Conservation (phyloP, 1,140 invertebrate species). For the Thereuonema tuberculata region DNA sequence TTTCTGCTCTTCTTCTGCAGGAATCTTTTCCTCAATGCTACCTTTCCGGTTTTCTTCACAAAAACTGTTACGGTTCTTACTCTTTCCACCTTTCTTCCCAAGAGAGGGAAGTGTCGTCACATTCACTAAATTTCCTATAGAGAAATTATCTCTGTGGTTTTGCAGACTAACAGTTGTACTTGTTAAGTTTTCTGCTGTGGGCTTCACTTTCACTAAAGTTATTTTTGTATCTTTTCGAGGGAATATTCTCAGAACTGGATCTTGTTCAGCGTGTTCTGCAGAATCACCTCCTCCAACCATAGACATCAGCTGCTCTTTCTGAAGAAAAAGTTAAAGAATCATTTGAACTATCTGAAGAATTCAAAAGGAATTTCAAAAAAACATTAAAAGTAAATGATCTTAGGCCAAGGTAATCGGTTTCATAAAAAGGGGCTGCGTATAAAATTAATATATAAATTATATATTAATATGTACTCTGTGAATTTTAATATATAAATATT, state of each 20-base stretch:
- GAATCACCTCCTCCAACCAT: not conserved
- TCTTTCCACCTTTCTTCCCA: constrained; percentile 14
- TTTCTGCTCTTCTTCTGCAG: too few relatives aligned
- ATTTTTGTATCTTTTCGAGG: constrained; percentile 22
- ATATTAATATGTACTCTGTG: too few relatives aligned
- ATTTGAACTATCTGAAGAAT: constrained; percentile 7
- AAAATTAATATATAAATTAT: too few relatives aligned
- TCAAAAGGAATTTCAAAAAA: constrained; percentile 14
- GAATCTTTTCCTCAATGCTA: too few relatives aligned
- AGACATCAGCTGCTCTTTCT: not conserved
- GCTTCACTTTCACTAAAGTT: constrained; percentile 20
- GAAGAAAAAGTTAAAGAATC: too few relatives aligned
- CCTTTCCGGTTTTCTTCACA: too few relatives aligned
- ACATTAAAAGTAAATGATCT: too few relatives aligned
- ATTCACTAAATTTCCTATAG: too few relatives aligned
- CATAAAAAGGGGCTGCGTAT: too few relatives aligned
- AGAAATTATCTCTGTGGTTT: constrained; percentile 23
- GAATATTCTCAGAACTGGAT: constrained; percentile 22
- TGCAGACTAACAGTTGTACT: constrained; percentile 22
- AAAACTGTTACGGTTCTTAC: too few relatives aligned
- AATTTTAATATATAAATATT: too few relatives aligned
- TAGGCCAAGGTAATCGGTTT: too few relatives aligned
- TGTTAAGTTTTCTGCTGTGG: constrained; percentile 18
- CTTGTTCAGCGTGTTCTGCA: not conserved
- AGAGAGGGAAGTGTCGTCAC: constrained; percentile 10